Base-by-base conservation (phyloP, 2,888 invertebrate genomes). In the Epinotia bilunana region DNA sequence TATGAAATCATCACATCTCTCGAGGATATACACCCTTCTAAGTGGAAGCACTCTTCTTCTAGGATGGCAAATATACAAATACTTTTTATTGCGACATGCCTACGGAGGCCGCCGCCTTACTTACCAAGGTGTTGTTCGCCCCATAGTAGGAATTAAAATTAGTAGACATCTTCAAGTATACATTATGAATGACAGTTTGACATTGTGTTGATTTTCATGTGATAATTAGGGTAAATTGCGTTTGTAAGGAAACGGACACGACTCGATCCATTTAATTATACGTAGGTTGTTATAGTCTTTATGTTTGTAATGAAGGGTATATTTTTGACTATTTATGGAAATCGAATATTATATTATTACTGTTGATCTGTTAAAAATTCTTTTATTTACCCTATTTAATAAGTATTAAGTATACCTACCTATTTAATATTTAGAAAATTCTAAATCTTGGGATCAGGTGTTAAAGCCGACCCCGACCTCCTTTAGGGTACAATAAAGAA, bases 311-410 rank as follows among this genome's bases (percentile, higher is more conserved):
- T 57, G 71, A 72, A 79, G 81, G 81, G 81, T 88, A 89, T 90
- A 88, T 91, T 91, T 90, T 87, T 82, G 83, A 88, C 84, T 87
- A 88, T 90, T 90, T 87, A 85, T 85, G 87, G 83, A 85, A 73
- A 80, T 82, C 76, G 72, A 83, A 89, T 87, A 90, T 89, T 89
- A 91, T 16, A 69, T 69, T 84, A 88, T 82, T 81, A 85, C 87
- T 90, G 88, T 90, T 91, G 90, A 90, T 90, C 89, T 91, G 88
- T 90, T 87, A 78, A 74, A 60, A 62, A 76, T 80, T 79, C 75
- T 81, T 84, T 85, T 82, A 77, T 80, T 83, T 79, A 78, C 16
- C 49, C 33, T 13, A 12, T 13, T 49, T 55, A 57, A 57, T 57
- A 20, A 57, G 11, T 11, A 57, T 28, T 28, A 28, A 28, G 23